Percentiles rank a stretch among this genome's conserved stretches.
phyloP scores from a whole-genome alignment of 2,888 invertebrate species.

The Volucella bombylans region DNA sequence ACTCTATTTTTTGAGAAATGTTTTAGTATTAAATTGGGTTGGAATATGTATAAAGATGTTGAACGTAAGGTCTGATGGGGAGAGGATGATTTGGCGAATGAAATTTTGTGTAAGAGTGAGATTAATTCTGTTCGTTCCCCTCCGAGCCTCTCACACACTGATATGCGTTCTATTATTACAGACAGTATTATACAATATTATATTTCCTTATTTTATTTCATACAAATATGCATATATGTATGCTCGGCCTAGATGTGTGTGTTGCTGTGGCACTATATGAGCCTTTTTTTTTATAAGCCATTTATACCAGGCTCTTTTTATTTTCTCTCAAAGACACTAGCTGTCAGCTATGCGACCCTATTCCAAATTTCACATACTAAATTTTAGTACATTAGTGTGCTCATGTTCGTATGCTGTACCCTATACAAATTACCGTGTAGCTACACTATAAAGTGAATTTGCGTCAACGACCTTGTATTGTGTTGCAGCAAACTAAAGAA shows the following conservation, averaged over 20 bases:
- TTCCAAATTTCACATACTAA: slow-evolving; percentile 71
- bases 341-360: slow-evolving; percentile 68
- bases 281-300: slow-evolving; percentile 17
- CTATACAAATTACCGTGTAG: slow-evolving; percentile 62
- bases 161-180: slow-evolving; percentile 44
- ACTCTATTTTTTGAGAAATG: no score
- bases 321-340: slow-evolving; percentile 1
- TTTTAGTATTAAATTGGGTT: no score
- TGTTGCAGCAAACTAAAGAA: slow-evolving; percentile 11
- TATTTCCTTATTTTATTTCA: slow-evolving; percentile 61
- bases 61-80: not conserved
- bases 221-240: slow-evolving; percentile 28
- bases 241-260: slow-evolving; percentile 2
- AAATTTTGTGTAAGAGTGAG: slow-evolving; percentile 8
- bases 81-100: slow-evolving; percentile 4
- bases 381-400: slow-evolving; percentile 67
- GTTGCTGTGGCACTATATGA: slow-evolving; percentile 23
- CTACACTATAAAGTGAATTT: slow-evolving; percentile 60
- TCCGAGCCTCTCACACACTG: slow-evolving; percentile 49
- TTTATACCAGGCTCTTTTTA: not conserved
- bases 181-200: slow-evolving; percentile 9
- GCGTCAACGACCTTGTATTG: slow-evolving; percentile 64
- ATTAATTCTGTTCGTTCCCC: slow-evolving; percentile 36
- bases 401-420: slow-evolving; percentile 40
- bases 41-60: not conserved